A percentile compares a stretch with the other conserved stretches of the same genome.
These are phyloP conservation scores for Parazoanthus atlanticus DNA, from an alignment of 92 coral and sea anemone genomes.

Conservation along the genomic window DNA sequence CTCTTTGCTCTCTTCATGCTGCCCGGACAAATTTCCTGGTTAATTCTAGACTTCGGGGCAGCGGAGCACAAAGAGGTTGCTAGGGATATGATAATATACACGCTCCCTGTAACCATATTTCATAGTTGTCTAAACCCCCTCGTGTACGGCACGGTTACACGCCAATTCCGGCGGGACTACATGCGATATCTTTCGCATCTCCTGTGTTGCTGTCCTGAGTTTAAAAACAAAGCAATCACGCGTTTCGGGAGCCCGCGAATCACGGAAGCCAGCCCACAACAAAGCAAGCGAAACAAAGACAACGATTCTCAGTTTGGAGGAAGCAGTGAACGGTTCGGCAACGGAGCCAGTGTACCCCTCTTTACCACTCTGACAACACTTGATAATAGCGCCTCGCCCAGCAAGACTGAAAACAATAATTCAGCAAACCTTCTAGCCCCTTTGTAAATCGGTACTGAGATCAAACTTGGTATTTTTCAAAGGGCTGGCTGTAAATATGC, in stretches of 20 bases:
- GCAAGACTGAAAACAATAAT: not conserved
- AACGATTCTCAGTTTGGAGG: not conserved
- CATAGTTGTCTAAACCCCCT: slow-evolving; percentile 36
- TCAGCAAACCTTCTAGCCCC: not conserved
- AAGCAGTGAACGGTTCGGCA: slow-evolving; percentile 10
- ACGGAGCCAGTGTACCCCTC: slow-evolving; percentile 18
- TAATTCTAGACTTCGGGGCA: slow-evolving; percentile 79
- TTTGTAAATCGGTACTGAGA: not conserved
- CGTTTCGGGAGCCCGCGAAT: slow-evolving; percentile 31
- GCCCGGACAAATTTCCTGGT: slow-evolving; percentile 93
- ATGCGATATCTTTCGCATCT: slow-evolving; percentile 77
- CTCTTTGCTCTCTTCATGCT: slow-evolving; percentile 87
- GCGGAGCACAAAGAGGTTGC: slow-evolving; percentile 52
- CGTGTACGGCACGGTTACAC: slow-evolving; percentile 46
- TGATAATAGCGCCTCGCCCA: not conserved
- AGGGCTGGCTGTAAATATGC: not conserved
- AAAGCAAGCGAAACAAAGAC: not conserved
- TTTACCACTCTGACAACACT: not conserved
- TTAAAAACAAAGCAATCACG: not conserved
- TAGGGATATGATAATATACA: slow-evolving; percentile 25
- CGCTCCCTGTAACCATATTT: slow-evolving; percentile 24
- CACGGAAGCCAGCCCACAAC: slow-evolving; percentile 27
- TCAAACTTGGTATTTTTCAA: not conserved
- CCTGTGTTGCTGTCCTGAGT: slow-evolving; percentile 63
- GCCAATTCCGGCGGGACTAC: slow-evolving; percentile 58